A percentile compares a stretch with the other conserved stretches of the same genome.
Evolutionary conservation across 2,888 invertebrate species (phyloP).

Genomic region (Heliconius ethilla): DNA sequence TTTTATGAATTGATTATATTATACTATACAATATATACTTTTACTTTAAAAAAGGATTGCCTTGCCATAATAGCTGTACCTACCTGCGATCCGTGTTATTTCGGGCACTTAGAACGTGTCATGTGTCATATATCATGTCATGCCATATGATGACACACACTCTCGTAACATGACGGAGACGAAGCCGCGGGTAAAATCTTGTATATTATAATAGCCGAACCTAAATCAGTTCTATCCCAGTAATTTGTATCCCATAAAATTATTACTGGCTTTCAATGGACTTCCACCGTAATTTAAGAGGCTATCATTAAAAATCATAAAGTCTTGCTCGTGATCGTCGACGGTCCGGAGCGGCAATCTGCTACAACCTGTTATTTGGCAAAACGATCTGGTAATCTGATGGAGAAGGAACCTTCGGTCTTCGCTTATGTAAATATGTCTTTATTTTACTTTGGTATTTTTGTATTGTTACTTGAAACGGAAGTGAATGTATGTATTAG

Average conservation of each 20-base stretch:
- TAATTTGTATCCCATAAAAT: constrained; percentile 10
- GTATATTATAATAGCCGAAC: not conserved
- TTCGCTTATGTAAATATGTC: constrained; percentile 19
- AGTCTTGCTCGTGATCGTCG: constrained; percentile 37
- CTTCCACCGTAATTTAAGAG: constrained; percentile 22
- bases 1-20: not conserved
- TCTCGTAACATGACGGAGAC: not conserved
- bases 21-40: too few relatives aligned
- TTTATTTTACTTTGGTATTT: not conserved
- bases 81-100: too few relatives aligned
- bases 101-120: too few relatives aligned
- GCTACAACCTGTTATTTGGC: constrained; percentile 40
- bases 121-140: too few relatives aligned
- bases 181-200: not conserved
- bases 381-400: constrained; percentile 29
- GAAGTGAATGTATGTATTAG: not conserved
- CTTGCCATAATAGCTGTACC: too few relatives aligned
- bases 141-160: too few relatives aligned
- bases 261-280: constrained; percentile 18
- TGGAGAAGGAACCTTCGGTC: constrained; percentile 22
- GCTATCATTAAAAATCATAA: constrained; percentile 35
- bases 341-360: constrained; percentile 28
- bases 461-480: not conserved
- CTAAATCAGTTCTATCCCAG: not conserved
- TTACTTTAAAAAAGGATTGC: too few relatives aligned